A percentile compares a stretch with the other conserved stretches of the same genome.
Conservation (phyloP, 2,888 invertebrate species). For the Ypsolopha sequella region DNA sequence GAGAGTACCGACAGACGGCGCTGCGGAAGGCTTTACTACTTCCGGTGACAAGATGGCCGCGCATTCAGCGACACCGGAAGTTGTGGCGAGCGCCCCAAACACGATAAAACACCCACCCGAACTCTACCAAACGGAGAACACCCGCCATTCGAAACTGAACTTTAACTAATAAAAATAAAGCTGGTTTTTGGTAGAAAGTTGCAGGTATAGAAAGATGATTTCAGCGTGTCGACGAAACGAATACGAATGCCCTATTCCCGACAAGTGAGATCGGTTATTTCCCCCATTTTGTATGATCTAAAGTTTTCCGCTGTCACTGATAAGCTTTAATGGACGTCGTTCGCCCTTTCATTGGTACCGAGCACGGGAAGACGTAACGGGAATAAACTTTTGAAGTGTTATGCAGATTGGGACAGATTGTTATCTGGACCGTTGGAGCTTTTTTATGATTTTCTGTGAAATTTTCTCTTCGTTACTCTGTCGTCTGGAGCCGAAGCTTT, state of each 20-base stretch:
- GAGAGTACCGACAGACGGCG: slow-evolving; percentile 40
- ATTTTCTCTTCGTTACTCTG: too few relatives aligned
- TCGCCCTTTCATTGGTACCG: slow-evolving; percentile 19
- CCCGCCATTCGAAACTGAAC: slow-evolving; percentile 13
- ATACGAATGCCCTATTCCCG: slow-evolving; percentile 39
- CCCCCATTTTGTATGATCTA: slow-evolving; percentile 57
- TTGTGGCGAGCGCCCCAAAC: slow-evolving; percentile 43
- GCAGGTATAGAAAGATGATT: slow-evolving; percentile 10
- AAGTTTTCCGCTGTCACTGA: slow-evolving; percentile 53
- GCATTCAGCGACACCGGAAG: slow-evolving; percentile 54
- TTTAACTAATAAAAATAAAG: accelerated
- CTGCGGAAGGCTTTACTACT: slow-evolving; percentile 69
- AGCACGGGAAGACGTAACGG: slow-evolving; percentile 5
- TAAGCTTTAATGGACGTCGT: slow-evolving; percentile 43
- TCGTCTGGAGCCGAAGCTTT: too few relatives aligned
- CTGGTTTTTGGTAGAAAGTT: neutral
- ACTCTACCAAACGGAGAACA: slow-evolving; percentile 24
- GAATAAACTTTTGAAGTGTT: slow-evolving; percentile 5
- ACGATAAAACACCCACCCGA: slow-evolving; percentile 31
- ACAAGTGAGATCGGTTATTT: slow-evolving; percentile 58
- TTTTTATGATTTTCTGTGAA: slow-evolving; percentile 15
- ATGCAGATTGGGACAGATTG: slow-evolving; percentile 8
- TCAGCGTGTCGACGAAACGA: slow-evolving; percentile 24
- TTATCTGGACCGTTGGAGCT: slow-evolving; percentile 10
- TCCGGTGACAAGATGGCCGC: slow-evolving; percentile 65